phyloP scores from a whole-genome alignment of 1,140 invertebrate species.

The Drosophila setifemur region DNA sequence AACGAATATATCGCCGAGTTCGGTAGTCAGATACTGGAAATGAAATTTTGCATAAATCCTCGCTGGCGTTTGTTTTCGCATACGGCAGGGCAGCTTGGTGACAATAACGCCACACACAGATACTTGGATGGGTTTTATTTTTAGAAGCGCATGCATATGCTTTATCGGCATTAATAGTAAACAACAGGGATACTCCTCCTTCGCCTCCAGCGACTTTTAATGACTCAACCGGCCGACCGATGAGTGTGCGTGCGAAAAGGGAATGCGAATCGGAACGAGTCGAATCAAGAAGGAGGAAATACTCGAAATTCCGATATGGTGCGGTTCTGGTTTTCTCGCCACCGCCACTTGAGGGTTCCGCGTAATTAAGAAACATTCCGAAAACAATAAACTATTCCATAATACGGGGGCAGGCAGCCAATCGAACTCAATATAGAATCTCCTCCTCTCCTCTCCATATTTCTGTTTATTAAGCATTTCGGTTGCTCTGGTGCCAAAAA shows the following conservation, averaged over 20 bases:
- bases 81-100: slow-evolving; percentile 17
- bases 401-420: slow-evolving; percentile 36
- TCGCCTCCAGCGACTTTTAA: slow-evolving; percentile 1
- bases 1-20: slow-evolving; percentile 8
- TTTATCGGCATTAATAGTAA: slow-evolving; percentile 52
- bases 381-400: slow-evolving; percentile 73
- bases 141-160: slow-evolving; percentile 42
- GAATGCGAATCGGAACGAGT: slow-evolving; percentile 21
- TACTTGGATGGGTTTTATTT: slow-evolving; percentile 32
- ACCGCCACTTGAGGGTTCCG: slow-evolving; percentile 73
- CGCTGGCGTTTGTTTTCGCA: slow-evolving; percentile 23
- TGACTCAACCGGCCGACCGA: slow-evolving; percentile 32
- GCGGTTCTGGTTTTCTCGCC: slow-evolving; percentile 34
- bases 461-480: slow-evolving; percentile 44
- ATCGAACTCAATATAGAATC: slow-evolving; percentile 56
- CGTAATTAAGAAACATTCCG: slow-evolving; percentile 78
- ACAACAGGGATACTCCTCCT: slow-evolving; percentile 21
- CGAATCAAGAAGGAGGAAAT: slow-evolving; percentile 53
- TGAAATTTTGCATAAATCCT: slow-evolving; percentile 73
- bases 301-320: slow-evolving; percentile 57
- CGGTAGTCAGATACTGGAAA: slow-evolving; percentile 39
- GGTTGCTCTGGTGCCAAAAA: slow-evolving; percentile 40
- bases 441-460: too few relatives aligned
- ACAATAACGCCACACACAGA: slow-evolving; percentile 29
- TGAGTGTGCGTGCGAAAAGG: slow-evolving; percentile 39